Base-by-base conservation (phyloP, 2,113 vertebrate species). In the Oncorhynchus gorbuscha region DNA sequence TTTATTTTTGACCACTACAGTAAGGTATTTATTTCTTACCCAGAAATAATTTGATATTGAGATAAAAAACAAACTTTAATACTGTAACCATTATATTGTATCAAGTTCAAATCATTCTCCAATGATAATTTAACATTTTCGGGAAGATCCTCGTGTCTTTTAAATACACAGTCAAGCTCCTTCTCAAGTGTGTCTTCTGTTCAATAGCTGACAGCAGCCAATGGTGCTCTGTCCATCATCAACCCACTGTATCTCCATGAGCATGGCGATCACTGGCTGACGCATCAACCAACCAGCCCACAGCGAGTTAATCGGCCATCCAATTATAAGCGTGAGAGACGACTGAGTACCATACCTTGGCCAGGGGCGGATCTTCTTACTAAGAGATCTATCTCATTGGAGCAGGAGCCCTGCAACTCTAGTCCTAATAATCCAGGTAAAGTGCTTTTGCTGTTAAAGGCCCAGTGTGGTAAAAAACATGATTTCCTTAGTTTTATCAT, bases 181-280 rank as follows among this genome's bases (percentile, higher is more conserved):
- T 1, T 55, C 51, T 55, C 51, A 18, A 55, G 9, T 18, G 51
- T 55, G 12, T 55, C 13, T 55, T 55, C 51, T 55, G 51, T 55
- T 55, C 5, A 51, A 11, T 79, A 93, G 85, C 77, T 91, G 70
- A 93, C 89, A 0, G 85, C 92, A 0, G 83, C 90, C 35, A 92
- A 87, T 0, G 92, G 90, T 1, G 94, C 94, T 0, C 81, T 96
- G 30, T 96, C 92, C 14, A 76, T 97, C 82, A 93, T 96, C 74
- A 97, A 97, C 83, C 95, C 93, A 0, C 94, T 97, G 5, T 96
- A 95, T 81, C 72, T 96, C 12, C 89, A 87, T 6, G 94, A 94
- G 7, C 96, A 97, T 1, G 91, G 94, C 13, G 87, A 92, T 18
- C 89, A 86, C 0, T 94, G 79, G 80, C 69, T 91, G 67, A 83